Evolutionary conservation across 2,888 invertebrate genomes (phyloP).

Genomic region (Nowickia ferox): DNA sequence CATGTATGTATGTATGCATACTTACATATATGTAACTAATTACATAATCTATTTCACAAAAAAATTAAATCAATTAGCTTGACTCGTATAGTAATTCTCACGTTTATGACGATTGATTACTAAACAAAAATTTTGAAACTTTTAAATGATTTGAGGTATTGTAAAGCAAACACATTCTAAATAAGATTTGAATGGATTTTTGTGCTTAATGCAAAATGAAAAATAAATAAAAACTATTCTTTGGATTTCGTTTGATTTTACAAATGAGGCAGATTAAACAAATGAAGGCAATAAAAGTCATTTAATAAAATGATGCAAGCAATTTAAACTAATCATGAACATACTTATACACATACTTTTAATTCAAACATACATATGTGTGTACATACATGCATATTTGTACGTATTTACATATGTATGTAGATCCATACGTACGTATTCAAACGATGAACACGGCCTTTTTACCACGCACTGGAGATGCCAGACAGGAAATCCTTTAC

Average conservation of each 20-base stretch:
- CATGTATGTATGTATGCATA: not conserved
- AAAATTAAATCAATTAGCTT: not conserved
- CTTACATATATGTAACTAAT: not conserved
- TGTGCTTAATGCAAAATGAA: constrained; percentile 13
- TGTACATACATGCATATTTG: not conserved
- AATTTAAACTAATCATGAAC: constrained; percentile 37
- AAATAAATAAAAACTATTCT: not conserved
- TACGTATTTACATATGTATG: not conserved
- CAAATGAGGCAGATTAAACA: constrained; percentile 49
- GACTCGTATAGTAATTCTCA: constrained; percentile 47
- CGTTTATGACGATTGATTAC: constrained; percentile 39
- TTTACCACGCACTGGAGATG: no score
- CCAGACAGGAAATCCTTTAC: no score
- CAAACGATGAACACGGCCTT: no score
- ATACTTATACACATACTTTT: not conserved
- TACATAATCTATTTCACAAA: not conserved
- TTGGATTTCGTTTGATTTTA: not conserved
- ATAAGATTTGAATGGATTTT: constrained; percentile 37
- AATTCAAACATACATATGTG: constrained; percentile 5
- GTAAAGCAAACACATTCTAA: constrained; percentile 12
- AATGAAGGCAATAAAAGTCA: constrained; percentile 66
- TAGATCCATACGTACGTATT: no score
- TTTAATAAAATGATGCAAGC: constrained; percentile 39
- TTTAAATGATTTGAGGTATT: constrained; percentile 10
- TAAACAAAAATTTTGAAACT: constrained; percentile 11